Conservation (phyloP, 1,140 invertebrate species). For the Lepidurus apus region DNA sequence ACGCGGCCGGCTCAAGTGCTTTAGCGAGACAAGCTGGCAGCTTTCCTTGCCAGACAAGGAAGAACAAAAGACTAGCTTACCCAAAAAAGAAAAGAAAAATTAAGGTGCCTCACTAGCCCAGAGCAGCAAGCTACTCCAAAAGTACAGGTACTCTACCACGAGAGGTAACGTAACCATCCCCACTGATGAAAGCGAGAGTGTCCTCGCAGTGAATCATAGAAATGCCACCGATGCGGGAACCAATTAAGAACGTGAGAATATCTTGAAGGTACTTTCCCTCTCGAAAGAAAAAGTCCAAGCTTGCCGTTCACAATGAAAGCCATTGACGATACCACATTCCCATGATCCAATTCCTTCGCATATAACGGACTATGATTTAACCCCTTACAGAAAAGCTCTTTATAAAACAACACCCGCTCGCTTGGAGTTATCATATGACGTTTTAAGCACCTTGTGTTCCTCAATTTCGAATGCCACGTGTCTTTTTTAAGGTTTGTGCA, state of each 20-base stretch:
- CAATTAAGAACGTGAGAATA: conserved; percentile 8
- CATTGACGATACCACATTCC: not conserved
- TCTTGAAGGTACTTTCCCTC: not conserved
- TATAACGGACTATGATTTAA: too few species aligned
- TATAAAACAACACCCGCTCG: too few species aligned
- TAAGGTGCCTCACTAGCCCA: not conserved
- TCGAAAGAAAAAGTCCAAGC: not conserved
- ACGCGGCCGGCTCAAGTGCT: not conserved
- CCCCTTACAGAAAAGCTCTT: too few species aligned
- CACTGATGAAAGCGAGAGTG: not conserved
- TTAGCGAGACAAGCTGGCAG: not conserved
- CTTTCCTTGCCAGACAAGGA: not conserved
- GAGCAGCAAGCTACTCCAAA: not conserved
- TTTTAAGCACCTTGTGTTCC: too few species aligned
- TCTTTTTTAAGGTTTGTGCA: not conserved
- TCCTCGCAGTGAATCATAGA: conserved; percentile 1
- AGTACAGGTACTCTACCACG: too few species aligned
- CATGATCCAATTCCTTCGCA: not conserved
- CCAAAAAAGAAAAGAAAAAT: not conserved
- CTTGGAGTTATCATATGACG: too few species aligned
- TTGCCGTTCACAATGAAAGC: not conserved
- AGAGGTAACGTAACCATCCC: not conserved
- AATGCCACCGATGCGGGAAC: not conserved
- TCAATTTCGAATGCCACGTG: too few species aligned
- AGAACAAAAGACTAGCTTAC: not conserved